phyloP scores from a whole-genome alignment of 1,140 invertebrate species.

The Eurytemora carolleeae region DNA sequence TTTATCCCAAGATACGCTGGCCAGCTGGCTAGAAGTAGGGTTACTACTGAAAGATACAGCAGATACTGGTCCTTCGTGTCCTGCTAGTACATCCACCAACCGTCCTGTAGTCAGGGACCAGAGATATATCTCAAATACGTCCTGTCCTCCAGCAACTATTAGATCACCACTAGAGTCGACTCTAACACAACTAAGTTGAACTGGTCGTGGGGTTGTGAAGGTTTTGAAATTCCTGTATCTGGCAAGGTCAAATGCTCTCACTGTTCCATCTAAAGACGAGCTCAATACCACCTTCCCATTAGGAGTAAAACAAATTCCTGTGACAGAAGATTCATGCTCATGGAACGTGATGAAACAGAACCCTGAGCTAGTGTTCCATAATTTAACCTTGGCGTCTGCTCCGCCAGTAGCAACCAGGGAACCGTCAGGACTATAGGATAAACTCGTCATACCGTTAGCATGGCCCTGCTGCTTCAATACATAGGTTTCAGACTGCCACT shows the following conservation, averaged over 20 bases:
- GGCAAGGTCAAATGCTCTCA: slow-evolving; percentile 75
- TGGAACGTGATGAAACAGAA: slow-evolving; percentile 89
- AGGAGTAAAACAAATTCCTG: slow-evolving; percentile 58
- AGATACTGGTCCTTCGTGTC: slow-evolving; percentile 76
- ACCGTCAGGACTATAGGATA: slow-evolving; percentile 78
- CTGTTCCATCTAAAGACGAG: slow-evolving; percentile 78
- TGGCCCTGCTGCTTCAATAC: slow-evolving; percentile 94
- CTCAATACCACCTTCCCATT: slow-evolving; percentile 69
- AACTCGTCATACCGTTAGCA: slow-evolving; percentile 60
- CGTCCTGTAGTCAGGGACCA: slow-evolving; percentile 84
- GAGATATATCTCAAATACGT: slow-evolving; percentile 81
- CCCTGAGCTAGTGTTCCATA: slow-evolving; percentile 73
- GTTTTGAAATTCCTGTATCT: slow-evolving; percentile 92
- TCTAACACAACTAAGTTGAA: slow-evolving; percentile 75
- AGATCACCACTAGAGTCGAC: slow-evolving; percentile 73
- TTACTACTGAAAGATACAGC: slow-evolving; percentile 57
- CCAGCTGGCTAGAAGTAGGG: slow-evolving; percentile 46
- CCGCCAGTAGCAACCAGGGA: slow-evolving; percentile 75
- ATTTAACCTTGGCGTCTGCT: slow-evolving; percentile 81
- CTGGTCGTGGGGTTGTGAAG: slow-evolving; percentile 64
- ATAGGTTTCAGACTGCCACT: slow-evolving; percentile 98
- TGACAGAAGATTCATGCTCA: slow-evolving; percentile 64
- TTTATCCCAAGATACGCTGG: slow-evolving; percentile 83
- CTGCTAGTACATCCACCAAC: slow-evolving; percentile 67
- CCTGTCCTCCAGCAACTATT: slow-evolving; percentile 73